A percentile compares a stretch with the other conserved stretches of the same genome.
Conservation (phyloP, 2,113 vertebrate genomes). For the Crotalus viridis region DNA sequence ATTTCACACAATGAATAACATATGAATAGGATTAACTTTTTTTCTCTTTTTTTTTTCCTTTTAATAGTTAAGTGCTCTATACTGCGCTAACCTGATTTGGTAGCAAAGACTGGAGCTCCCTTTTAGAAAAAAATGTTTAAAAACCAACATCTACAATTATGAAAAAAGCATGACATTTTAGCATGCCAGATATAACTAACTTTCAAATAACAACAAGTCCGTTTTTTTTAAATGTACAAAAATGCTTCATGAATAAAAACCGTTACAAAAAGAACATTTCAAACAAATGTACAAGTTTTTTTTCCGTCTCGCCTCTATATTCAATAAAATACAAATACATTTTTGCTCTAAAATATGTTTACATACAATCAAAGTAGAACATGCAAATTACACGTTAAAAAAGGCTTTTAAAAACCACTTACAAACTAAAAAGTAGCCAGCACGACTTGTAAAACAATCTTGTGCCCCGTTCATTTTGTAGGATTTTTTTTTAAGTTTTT, state of each 20-base stretch:
- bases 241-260: constrained; percentile 99
- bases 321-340: constrained; percentile 97
- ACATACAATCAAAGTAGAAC: constrained; percentile 99
- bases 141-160: constrained; percentile 96
- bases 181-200: constrained; percentile 92
- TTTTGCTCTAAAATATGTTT: constrained; percentile 99
- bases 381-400: constrained; percentile 97
- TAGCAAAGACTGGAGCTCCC: constrained; percentile 93
- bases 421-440: constrained; percentile 98
- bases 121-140: constrained; percentile 88
- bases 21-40: constrained; percentile 98
- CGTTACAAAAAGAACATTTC: constrained; percentile 99
- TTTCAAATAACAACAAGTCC: constrained; percentile 83
- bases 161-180: constrained; percentile 95
- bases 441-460: constrained; percentile 87
- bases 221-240: constrained; percentile 96
- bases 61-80: constrained; percentile 97
- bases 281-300: constrained; percentile 98
- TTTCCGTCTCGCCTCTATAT: constrained; percentile 90
- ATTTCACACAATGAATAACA: constrained; percentile 99
- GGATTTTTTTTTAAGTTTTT: constrained; percentile 66
- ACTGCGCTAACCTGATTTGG: constrained; percentile 94
- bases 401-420: constrained; percentile 97
- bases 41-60: constrained; percentile 72
- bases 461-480: constrained; percentile 88